Base-by-base conservation (phyloP, 2,797 vertebrate species). In the Myotis pilosus region DNA sequence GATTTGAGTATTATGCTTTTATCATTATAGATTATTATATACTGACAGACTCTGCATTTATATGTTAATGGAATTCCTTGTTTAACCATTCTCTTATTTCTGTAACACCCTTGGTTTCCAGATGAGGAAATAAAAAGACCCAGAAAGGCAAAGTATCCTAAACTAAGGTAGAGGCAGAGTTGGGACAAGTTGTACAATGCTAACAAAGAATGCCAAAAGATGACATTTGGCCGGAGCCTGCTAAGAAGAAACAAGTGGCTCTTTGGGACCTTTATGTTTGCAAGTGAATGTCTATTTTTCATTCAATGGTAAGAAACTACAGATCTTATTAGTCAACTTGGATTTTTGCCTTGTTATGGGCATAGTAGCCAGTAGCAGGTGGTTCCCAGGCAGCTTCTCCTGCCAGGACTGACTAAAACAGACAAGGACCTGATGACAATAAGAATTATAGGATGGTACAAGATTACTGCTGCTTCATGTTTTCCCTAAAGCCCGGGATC, bases 11-110 rank as follows among this genome's bases (percentile, higher is more conserved):
- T 60, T 60, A 60, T 2, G 23, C 23, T 60, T 60, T 60, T 60
- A 60, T 25, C 11, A 60, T 57, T 57, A 25, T 57, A 57, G 55
- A 57, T 57, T 57, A 25, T n/a, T 55, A 25, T 89, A 76, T 68
- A 41, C 6, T 62, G 64, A 90, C 1, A 90, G 25, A 51, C 49
- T 71, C 7, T 81, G 9, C 51, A 69, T 83, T 80, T 69, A 79
- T 8, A 62, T 51, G 23, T 44, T 68, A 92, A 68, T 69, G 5
- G n/a, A 68, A 87, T 82, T 85, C 19, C 19, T 22, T 68, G 2
- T 30, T 90, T 87, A 96, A 89, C 2, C 3, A 38, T 87, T 89
- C 19, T 84, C 25, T 89, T 74, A 79, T 7, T 87, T 96, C 87
- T 90, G 25, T 49, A 83, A 83, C 8, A 74, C 8, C 17, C 8